Evolutionary conservation across 2,888 invertebrate species (phyloP).

Genomic region (Plebejus melissa): DNA sequence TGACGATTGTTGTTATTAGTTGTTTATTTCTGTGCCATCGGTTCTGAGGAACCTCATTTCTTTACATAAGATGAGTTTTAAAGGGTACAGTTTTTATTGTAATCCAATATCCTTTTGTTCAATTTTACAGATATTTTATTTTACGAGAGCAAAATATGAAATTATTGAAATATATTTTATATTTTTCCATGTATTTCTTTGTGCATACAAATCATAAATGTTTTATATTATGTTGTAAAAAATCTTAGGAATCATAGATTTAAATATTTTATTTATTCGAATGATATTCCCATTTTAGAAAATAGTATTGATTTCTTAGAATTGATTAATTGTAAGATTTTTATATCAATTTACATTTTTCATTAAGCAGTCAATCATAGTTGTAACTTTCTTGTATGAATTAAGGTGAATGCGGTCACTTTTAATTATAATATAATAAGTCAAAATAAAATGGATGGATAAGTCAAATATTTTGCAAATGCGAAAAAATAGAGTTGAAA

Average conservation of each 20-base stretch:
- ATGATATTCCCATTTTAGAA: slow-evolving; percentile 21
- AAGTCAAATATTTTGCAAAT: not conserved
- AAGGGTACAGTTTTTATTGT: not conserved
- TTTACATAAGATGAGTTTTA: slow-evolving; percentile 17
- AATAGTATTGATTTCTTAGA: slow-evolving; percentile 25
- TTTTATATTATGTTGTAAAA: slow-evolving; percentile 1
- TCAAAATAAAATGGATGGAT: slow-evolving; percentile 16
- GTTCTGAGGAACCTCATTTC: slow-evolving; percentile 6
- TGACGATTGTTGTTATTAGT: slow-evolving; percentile 5
- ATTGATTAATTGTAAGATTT: slow-evolving; percentile 31
- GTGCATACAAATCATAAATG: not conserved
- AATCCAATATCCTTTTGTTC: not conserved
- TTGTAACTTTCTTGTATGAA: slow-evolving; percentile 11
- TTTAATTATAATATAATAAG: not conserved
- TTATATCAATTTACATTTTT: slow-evolving; percentile 33
- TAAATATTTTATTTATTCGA: slow-evolving; percentile 22
- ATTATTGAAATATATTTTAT: slow-evolving; percentile 15
- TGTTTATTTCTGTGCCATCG: slow-evolving; percentile 27
- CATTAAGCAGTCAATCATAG: slow-evolving; percentile 26
- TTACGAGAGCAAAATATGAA: not conserved
- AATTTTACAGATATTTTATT: not conserved
- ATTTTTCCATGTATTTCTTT: not conserved
- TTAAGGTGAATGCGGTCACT: not conserved
- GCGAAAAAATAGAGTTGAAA: not conserved
- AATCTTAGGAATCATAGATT: slow-evolving; percentile 13